Evolutionary conservation across 1,140 invertebrate genomes (phyloP).

Genomic region (Papilio aristodemus): DNA sequence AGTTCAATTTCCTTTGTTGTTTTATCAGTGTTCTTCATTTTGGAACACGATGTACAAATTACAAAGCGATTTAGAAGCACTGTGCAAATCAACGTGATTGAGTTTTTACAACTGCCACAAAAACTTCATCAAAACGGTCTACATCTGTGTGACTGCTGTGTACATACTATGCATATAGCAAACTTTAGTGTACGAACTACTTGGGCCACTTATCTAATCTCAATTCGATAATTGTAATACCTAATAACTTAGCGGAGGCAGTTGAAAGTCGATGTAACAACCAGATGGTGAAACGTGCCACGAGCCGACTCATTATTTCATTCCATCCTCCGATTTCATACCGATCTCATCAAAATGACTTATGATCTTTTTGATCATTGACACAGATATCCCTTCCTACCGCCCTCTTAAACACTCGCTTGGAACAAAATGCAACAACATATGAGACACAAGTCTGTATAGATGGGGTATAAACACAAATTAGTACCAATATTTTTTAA

Average conservation of each 20-base stretch:
- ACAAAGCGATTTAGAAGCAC: constrained; percentile 9
- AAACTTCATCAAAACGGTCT: no score
- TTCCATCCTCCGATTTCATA: not conserved
- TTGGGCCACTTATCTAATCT: no score
- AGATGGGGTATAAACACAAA: no score
- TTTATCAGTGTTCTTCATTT: not conserved
- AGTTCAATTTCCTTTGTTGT: not conserved
- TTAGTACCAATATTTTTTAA: no score
- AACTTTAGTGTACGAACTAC: no score
- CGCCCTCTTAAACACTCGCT: not conserved
- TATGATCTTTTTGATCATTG: constrained; percentile 12
- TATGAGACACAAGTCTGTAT: no score
- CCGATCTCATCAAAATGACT: not conserved
- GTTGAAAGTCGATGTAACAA: not conserved
- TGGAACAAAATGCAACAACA: not conserved
- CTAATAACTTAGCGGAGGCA: no score
- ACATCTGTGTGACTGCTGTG: no score
- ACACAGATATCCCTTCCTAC: not conserved
- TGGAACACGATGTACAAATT: constrained; percentile 7
- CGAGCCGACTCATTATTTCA: no score
- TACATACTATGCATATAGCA: no score
- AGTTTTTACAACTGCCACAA: not conserved
- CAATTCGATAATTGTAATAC: no score
- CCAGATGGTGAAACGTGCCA: constrained; percentile 1
- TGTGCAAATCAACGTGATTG: constrained; percentile 3